Evolutionary conservation across 2,888 invertebrate species (phyloP).

Genomic region (Volucella inflata): DNA sequence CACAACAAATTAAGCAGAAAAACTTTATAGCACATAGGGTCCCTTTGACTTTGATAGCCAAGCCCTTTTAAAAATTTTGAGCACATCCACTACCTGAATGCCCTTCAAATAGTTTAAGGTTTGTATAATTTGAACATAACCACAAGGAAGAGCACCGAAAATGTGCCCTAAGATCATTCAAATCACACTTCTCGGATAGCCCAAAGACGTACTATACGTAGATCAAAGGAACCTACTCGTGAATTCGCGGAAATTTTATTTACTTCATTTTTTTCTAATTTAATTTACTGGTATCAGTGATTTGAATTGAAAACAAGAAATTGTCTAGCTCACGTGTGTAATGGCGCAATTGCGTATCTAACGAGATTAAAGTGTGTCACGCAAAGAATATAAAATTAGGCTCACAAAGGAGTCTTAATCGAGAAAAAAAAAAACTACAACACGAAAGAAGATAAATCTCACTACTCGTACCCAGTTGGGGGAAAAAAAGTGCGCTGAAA

Average conservation of each 20-base stretch:
- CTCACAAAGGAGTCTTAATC: neutral
- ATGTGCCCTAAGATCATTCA: slow-evolving; percentile 8
- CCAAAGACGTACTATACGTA: slow-evolving; percentile 2
- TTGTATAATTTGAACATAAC: too few species aligned
- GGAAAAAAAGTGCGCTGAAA: slow-evolving; percentile 2
- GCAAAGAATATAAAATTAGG: slow-evolving; percentile 27
- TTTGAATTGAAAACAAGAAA: slow-evolving; percentile 26
- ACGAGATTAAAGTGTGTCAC: slow-evolving; percentile 15
- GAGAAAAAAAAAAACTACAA: neutral
- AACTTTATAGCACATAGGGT: too few species aligned
- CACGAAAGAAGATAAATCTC: slow-evolving; percentile 8
- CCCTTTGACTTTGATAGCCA: too few species aligned
- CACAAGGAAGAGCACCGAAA: neutral
- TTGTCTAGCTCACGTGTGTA: slow-evolving; percentile 23
- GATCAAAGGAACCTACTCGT: neutral
- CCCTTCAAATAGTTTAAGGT: too few species aligned
- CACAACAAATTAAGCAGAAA: too few species aligned
- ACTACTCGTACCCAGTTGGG: neutral
- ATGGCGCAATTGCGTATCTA: slow-evolving; percentile 2
- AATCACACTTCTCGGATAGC: slow-evolving; percentile 20
- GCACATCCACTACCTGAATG: too few species aligned
- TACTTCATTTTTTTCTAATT: neutral
- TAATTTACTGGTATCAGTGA: neutral
- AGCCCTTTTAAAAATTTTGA: too few species aligned
- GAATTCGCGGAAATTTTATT: slow-evolving; percentile 28